These are phyloP conservation scores for Astreopora myriophthalma DNA, from an alignment of 64 coral and sea anemone genomes.

Conservation along the genomic window DNA sequence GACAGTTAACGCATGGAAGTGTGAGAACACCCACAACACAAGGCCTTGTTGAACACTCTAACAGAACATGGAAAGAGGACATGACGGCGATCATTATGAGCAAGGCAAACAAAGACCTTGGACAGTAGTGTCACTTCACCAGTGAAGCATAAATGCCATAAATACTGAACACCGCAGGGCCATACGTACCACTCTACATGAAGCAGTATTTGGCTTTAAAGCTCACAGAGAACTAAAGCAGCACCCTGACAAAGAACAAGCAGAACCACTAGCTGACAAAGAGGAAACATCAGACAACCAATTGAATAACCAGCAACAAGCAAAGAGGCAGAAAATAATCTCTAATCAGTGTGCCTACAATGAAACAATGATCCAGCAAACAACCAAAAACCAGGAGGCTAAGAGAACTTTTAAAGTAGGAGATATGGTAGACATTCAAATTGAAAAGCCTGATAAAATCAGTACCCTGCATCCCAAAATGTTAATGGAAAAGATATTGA, in stretches of 20 bases:
- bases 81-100: no score
- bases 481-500: neutral
- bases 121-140: no score
- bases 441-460: neutral
- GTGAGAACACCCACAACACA: no score
- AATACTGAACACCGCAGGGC: no score
- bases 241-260: neutral
- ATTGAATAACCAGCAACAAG: neutral
- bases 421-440: neutral
- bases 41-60: no score
- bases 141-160: neutral
- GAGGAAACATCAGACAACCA: neutral
- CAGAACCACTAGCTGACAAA: neutral
- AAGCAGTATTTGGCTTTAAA: slow-evolving; percentile 44
- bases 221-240: neutral
- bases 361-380: neutral
- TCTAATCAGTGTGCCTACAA: neutral
- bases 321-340: neutral
- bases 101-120: no score
- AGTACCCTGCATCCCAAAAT: neutral
- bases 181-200: no score
- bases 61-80: no score
- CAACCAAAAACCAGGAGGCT: neutral
- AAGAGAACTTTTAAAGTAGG: neutral
- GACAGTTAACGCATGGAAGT: neutral